These are phyloP conservation scores for Pavo muticus DNA, from an alignment of 2,113 vertebrate species.

Conservation along the genomic window DNA sequence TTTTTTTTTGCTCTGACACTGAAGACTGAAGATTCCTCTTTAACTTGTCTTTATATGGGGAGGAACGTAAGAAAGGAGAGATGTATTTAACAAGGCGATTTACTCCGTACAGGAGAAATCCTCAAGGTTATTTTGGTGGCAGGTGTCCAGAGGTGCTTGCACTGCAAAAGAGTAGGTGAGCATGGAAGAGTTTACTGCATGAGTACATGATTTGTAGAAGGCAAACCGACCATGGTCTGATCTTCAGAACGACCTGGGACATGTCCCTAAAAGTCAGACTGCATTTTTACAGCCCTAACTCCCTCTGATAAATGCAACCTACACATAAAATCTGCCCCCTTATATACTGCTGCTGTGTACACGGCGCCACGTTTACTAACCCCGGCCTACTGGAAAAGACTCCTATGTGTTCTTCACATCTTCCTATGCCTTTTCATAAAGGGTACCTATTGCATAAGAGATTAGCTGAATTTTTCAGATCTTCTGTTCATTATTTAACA, in stretches of 20 bases:
- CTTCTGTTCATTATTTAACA: slow-evolving; percentile 49
- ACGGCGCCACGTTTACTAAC: not conserved
- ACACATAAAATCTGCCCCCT: not conserved
- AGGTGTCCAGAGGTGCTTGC: not conserved
- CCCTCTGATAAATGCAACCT: accelerated
- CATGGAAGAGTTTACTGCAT: not conserved
- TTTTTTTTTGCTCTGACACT: not conserved
- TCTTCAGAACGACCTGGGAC: not conserved
- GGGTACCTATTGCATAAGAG: not conserved
- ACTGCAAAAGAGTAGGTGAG: not conserved
- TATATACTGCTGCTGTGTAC: not conserved
- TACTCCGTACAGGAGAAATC: not conserved
- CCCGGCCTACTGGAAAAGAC: not conserved
- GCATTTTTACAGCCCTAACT: not conserved
- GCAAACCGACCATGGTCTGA: not conserved
- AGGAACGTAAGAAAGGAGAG: not conserved
- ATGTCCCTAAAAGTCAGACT: not conserved
- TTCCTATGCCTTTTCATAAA: not conserved
- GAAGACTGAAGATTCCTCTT: not conserved
- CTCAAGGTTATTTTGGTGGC: not conserved
- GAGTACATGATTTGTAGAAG: not conserved
- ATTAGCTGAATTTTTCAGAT: slow-evolving; percentile 45
- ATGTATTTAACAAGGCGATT: not conserved
- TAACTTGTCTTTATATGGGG: not conserved
- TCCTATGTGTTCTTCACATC: not conserved